Evolutionary conservation across 2,797 vertebrate species (phyloP).

Genomic region (Acanthurus tractus): DNA sequence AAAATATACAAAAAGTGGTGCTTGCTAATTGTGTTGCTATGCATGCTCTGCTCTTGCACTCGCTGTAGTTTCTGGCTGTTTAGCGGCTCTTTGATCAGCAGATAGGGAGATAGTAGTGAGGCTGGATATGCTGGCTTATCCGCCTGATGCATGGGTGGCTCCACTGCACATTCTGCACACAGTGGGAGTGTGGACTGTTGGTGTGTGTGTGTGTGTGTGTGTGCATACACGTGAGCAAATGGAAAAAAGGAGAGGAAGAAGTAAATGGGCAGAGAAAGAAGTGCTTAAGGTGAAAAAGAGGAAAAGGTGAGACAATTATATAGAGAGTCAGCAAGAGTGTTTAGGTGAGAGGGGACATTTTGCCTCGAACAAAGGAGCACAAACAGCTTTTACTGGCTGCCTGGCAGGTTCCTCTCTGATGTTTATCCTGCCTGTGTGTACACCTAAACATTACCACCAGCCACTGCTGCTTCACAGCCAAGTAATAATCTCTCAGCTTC

Average conservation of each 20-base stretch:
- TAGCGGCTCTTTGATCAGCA: slow-evolving; percentile 82
- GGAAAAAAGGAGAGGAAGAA: slow-evolving; percentile 5
- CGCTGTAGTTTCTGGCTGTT: slow-evolving; percentile 78
- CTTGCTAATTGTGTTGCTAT: slow-evolving; percentile 71
- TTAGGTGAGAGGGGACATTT: slow-evolving; percentile 18
- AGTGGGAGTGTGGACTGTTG: slow-evolving; percentile 51
- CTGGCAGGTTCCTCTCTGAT: slow-evolving; percentile 68
- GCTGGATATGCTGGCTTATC: slow-evolving; percentile 55
- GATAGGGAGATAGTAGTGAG: slow-evolving; percentile 68
- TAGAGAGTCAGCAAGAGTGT: slow-evolving; percentile 23
- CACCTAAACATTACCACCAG: slow-evolving; percentile 70
- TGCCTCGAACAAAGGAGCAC: slow-evolving; percentile 46
- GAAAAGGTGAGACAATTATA: not conserved
- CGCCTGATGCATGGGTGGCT: slow-evolving; percentile 59
- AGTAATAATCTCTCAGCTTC: slow-evolving; percentile 66
- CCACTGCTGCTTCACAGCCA: slow-evolving; percentile 62
- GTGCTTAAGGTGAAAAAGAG: not conserved
- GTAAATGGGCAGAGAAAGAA: not conserved
- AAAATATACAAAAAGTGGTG: slow-evolving; percentile 42
- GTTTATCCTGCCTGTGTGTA: slow-evolving; percentile 66
- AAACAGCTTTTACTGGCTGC: slow-evolving; percentile 62
- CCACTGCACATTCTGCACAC: slow-evolving; percentile 54
- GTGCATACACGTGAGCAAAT: not conserved
- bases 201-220: slow-evolving; percentile 16
- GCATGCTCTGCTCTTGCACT: slow-evolving; percentile 55